Evolutionary conservation across 2,113 vertebrate species (phyloP).

Genomic region (Gopherus flavomarginatus): DNA sequence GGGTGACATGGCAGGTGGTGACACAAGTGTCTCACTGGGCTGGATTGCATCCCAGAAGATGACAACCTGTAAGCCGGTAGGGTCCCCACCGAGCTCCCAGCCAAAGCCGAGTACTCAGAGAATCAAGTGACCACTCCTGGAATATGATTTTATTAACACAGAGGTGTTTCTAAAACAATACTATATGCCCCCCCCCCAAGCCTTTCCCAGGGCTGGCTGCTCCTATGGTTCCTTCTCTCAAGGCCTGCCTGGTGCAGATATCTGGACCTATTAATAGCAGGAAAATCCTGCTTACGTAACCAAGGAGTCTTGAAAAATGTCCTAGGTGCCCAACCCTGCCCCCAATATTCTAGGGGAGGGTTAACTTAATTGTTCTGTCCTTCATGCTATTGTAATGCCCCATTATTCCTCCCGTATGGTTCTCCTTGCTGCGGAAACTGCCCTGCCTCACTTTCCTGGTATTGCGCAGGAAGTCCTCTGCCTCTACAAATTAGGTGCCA

Average conservation of each 20-base stretch:
- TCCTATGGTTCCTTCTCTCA: constrained; percentile 10
- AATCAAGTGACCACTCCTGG: background rate
- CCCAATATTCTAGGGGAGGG: background rate
- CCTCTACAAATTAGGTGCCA: no score
- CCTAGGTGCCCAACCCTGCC: background rate
- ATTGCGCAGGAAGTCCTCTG: background rate
- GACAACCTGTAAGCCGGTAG: background rate
- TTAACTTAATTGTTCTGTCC: background rate
- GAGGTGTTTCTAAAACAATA: background rate
- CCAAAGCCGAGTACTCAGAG: background rate
- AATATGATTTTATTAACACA: background rate
- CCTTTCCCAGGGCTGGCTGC: background rate
- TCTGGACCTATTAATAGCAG: constrained; percentile 2
- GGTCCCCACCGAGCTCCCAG: background rate
- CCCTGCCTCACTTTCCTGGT: background rate
- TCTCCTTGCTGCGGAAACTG: background rate
- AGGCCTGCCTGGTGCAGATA: constrained; percentile 10
- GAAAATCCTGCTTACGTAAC: background rate
- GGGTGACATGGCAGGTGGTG: no score
- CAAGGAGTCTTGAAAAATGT: background rate
- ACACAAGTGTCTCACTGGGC: no score
- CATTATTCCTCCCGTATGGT: background rate
- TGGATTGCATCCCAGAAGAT: no score
- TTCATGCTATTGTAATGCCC: background rate
- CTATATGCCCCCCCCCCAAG: background rate